A percentile compares a stretch with the other conserved stretches of the same genome.
These are phyloP conservation scores for Acridotheres tristis DNA, from an alignment of 2,797 vertebrate genomes.

Conservation along the genomic window DNA sequence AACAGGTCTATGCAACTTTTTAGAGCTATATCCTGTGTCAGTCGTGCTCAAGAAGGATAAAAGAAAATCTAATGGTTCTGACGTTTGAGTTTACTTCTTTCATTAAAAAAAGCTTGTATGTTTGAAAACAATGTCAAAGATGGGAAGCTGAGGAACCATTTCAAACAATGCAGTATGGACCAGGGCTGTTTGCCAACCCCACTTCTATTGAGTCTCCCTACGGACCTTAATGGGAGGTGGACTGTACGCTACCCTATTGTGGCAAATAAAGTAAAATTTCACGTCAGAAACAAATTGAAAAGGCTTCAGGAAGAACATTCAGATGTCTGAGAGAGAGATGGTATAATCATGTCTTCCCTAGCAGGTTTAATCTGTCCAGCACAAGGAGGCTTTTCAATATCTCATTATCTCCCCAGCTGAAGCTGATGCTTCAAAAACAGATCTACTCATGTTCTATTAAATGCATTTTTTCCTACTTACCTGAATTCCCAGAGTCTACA, in stretches of 20 bases:
- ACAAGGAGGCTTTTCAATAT: background rate
- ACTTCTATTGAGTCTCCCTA: background rate
- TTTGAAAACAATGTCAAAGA: slow-evolving; percentile 21
- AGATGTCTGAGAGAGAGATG: background rate
- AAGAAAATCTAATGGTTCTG: background rate
- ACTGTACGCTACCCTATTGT: background rate
- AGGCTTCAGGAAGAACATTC: background rate
- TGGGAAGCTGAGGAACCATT: background rate
- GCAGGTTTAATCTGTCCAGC: background rate
- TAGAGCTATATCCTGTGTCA: background rate
- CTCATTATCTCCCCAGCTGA: background rate
- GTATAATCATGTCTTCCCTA: background rate
- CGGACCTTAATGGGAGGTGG: background rate
- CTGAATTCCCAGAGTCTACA: background rate
- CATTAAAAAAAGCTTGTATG: background rate
- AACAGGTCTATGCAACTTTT: background rate
- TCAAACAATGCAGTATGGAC: background rate
- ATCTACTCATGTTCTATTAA: background rate
- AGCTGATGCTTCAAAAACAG: background rate
- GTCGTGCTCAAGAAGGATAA: background rate
- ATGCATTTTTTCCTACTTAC: background rate
- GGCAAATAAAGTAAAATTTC: background rate
- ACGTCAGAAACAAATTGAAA: background rate
- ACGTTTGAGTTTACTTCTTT: background rate
- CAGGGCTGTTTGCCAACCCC: background rate